Conservation (phyloP, 2,888 invertebrate genomes). For the Anoplius nigerrimus region DNA sequence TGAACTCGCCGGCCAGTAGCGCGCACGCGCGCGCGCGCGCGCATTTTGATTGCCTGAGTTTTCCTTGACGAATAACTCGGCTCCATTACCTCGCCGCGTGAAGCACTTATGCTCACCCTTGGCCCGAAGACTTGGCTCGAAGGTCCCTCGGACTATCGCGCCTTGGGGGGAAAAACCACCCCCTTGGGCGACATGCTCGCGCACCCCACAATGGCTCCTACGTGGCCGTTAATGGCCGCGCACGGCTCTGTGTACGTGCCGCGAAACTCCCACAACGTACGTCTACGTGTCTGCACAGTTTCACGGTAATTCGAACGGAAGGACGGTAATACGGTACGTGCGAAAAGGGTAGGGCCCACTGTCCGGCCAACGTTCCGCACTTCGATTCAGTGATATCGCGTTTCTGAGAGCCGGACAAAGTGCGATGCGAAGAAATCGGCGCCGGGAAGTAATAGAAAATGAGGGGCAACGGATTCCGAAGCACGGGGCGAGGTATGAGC, state of each 20-base stretch:
- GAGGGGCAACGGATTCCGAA: too few relatives aligned
- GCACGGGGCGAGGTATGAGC: too few relatives aligned
- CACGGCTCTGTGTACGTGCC: constrained; percentile 1
- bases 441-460: too few relatives aligned
- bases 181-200: constrained; percentile 41
- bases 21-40: background rate
- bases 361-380: constrained; percentile 18
- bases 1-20: background rate
- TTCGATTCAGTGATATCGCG: constrained; percentile 3
- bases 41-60: constrained; percentile 41
- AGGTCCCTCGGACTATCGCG: constrained; percentile 13
- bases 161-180: constrained; percentile 47
- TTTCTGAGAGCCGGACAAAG: background rate
- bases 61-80: constrained; percentile 56
- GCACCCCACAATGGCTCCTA: constrained; percentile 36
- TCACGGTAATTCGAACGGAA: constrained; percentile 55
- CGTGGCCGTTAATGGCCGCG: background rate
- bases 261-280: constrained; percentile 31
- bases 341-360: constrained; percentile 37
- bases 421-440: too few relatives aligned
- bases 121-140: constrained; percentile 25
- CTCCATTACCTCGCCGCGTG: constrained; percentile 61
- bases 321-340: constrained; percentile 23
- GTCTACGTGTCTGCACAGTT: constrained; percentile 53
- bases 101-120: constrained; percentile 56